These are phyloP conservation scores for Mionectes macconnelli DNA, from an alignment of 2,113 vertebrate species.

Conservation along the genomic window DNA sequence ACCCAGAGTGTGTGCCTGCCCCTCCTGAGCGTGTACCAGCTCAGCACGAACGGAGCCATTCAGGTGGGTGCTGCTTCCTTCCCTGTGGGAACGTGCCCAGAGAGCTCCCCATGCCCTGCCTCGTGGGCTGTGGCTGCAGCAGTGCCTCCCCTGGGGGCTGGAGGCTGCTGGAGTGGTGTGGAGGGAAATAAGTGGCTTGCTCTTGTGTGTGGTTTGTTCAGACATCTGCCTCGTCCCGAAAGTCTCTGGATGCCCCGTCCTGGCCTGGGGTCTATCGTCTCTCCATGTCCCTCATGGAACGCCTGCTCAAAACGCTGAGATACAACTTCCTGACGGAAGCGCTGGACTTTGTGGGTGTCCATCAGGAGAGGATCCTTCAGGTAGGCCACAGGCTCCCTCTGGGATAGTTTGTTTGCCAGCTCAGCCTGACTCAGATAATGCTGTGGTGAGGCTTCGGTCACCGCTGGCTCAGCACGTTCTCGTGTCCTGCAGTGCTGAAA, in stretches of 20 bases:
- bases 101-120: background rate
- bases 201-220: background rate
- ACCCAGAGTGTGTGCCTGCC: conserved; percentile 93
- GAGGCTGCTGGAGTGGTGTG: background rate
- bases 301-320: conserved; percentile 91
- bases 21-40: conserved; percentile 92
- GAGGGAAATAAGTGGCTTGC: accelerated
- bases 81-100: background rate
- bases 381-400: conserved; percentile 52
- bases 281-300: conserved; percentile 93
- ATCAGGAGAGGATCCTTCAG: conserved; percentile 95
- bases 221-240: conserved; percentile 81
- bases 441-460: background rate
- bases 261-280: conserved; percentile 95
- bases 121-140: background rate
- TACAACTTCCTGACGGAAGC: conserved; percentile 96
- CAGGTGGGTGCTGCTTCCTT: conserved; percentile 77
- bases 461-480: accelerated
- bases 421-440: background rate
- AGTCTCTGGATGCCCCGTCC: conserved; percentile 88
- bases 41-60: conserved; percentile 80
- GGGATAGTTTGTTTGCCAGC: background rate
- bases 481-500: background rate
- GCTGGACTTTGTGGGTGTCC: conserved; percentile 93
- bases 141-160: background rate